phyloP scores from a whole-genome alignment of 2,888 invertebrate genomes.

The Sarcophaga carnaria region DNA sequence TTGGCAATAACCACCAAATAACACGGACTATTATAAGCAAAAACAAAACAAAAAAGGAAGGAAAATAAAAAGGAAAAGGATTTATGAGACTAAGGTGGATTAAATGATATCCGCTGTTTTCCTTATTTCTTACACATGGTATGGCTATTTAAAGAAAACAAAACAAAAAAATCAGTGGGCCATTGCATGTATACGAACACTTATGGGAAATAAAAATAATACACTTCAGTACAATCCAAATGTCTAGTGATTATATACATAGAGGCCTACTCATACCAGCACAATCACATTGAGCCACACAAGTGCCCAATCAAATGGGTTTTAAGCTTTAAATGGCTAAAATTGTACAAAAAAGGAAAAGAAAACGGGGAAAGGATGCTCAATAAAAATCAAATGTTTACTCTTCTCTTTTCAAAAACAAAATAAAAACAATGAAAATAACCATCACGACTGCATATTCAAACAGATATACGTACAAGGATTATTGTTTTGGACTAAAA shows the following conservation, averaged over 20 bases:
- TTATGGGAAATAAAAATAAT: slow-evolving; percentile 18
- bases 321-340: slow-evolving; percentile 40
- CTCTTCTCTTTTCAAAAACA: slow-evolving; percentile 12
- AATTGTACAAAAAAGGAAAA: not conserved
- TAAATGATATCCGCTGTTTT: slow-evolving; percentile 52
- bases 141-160: slow-evolving; percentile 14
- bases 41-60: not conserved
- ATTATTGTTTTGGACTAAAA: not conserved
- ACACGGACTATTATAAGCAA: slow-evolving; percentile 36
- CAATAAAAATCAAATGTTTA: slow-evolving; percentile 44
- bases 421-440: slow-evolving; percentile 1
- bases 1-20: slow-evolving; percentile 27
- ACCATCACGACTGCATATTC: too few relatives aligned
- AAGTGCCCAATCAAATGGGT: slow-evolving; percentile 52
- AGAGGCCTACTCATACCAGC: not conserved
- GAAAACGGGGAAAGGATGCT: not conserved
- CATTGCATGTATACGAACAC: slow-evolving; percentile 30
- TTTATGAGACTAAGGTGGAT: slow-evolving; percentile 67
- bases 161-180: not conserved
- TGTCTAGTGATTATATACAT: slow-evolving; percentile 36
- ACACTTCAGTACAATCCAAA: slow-evolving; percentile 47
- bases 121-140: slow-evolving; percentile 8
- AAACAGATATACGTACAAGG: slow-evolving; percentile 22
- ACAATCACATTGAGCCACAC: not conserved
- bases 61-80: slow-evolving; percentile 30